Evolutionary conservation across 1,140 invertebrate species (phyloP).

Genomic region (Eubasilissa regina): DNA sequence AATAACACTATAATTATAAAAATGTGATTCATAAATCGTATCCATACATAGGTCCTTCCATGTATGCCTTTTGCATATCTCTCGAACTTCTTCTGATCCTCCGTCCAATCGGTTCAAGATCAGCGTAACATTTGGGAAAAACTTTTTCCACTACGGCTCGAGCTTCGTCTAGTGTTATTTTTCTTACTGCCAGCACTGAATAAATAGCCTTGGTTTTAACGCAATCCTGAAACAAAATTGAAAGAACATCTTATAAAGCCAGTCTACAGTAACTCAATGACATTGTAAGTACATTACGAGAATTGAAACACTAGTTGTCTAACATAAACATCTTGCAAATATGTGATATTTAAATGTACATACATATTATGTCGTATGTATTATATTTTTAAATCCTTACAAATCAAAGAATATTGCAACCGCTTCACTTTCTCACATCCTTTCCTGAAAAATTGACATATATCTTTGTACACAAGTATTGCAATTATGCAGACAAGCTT

Average conservation of each 20-base stretch:
- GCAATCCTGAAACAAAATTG: conserved; percentile 82
- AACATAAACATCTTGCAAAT: no score
- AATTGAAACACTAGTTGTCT: no score
- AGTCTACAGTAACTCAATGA: conserved; percentile 63
- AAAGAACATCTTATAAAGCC: neutral
- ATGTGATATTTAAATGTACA: no score
- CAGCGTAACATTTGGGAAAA: conserved; percentile 93
- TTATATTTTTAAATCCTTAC: no score
- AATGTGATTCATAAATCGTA: conserved; percentile 74
- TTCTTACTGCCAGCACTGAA: conserved; percentile 87
- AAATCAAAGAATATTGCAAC: no score
- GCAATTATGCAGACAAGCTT: no score
- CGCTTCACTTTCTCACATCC: no score
- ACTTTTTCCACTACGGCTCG: conserved; percentile 87
- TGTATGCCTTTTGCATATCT: conserved; percentile 84
- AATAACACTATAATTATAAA: neutral
- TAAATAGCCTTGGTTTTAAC: conserved; percentile 90
- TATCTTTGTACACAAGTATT: no score
- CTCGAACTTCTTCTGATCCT: conserved; percentile 83
- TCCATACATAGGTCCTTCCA: conserved; percentile 85
- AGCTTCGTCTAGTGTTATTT: conserved; percentile 82
- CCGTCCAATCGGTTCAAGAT: conserved; percentile 94
- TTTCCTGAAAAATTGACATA: no score
- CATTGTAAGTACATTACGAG: conserved; percentile 9
- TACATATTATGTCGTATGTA: no score